Evolutionary conservation across 2,797 vertebrate species (phyloP).

Genomic region (Rousettus madagascariensis): DNA sequence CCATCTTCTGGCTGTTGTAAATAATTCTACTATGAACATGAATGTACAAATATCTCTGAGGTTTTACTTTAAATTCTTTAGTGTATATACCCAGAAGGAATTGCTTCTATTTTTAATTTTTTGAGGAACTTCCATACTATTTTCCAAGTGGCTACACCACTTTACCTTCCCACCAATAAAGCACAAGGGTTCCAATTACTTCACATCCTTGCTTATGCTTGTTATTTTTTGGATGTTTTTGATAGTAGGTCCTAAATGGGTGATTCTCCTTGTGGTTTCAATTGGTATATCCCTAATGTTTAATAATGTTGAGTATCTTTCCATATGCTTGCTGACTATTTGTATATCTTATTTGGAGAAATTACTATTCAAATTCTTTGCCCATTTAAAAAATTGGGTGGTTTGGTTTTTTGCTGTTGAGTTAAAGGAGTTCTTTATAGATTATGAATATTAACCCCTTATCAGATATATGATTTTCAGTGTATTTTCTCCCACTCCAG

Average conservation of each 20-base stretch:
- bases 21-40: not conserved
- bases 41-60: not conserved
- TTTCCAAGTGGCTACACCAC: not conserved
- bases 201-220: not conserved
- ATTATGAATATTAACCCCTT: not conserved
- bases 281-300: not conserved
- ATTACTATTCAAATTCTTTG: not conserved
- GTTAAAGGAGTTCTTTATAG: not conserved
- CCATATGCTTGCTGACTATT: not conserved
- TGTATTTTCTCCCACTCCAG: not conserved
- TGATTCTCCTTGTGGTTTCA: not conserved
- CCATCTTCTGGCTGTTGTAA: not conserved
- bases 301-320: not conserved
- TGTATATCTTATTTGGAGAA: not conserved
- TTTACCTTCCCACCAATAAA: not conserved
- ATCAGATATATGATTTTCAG: not conserved
- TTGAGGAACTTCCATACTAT: not conserved
- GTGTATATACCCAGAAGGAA: not conserved
- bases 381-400: not conserved
- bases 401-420: not conserved
- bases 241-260: not conserved
- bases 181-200: not conserved
- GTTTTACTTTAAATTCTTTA: not conserved
- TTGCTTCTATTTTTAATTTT: not conserved
- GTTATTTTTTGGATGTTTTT: not conserved